Evolutionary conservation across 2,113 vertebrate genomes (phyloP).

Genomic region (Heliornis fulica): DNA sequence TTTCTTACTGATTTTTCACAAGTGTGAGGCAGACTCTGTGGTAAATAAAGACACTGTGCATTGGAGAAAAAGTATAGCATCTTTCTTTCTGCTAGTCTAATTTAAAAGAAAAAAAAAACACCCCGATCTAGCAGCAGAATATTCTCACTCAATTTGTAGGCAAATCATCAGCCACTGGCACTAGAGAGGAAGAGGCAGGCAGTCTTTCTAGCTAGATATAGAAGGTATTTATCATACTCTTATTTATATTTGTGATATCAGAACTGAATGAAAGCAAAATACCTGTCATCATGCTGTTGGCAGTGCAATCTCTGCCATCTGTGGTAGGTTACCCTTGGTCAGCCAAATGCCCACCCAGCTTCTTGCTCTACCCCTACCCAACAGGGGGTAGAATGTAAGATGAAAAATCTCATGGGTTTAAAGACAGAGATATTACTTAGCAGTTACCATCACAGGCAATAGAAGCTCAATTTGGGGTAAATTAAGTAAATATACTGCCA

Average conservation of each 20-base stretch:
- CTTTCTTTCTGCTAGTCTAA: background rate
- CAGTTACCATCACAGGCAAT: background rate
- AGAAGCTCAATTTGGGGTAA: background rate
- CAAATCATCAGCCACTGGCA: background rate
- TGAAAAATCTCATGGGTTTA: background rate
- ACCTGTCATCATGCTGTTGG: background rate
- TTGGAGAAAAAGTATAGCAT: background rate
- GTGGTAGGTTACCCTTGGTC: background rate
- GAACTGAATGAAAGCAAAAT: background rate
- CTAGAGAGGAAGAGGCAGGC: background rate
- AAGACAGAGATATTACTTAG: background rate
- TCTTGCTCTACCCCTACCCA: background rate
- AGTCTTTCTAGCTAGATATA: background rate
- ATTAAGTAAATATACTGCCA: background rate
- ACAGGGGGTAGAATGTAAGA: background rate
- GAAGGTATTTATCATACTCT: background rate
- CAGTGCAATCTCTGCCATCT: background rate
- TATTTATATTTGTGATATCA: background rate
- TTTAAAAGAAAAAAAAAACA: background rate
- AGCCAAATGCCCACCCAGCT: background rate
- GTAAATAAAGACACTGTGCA: background rate
- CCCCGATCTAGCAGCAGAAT: background rate
- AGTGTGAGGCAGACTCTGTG: background rate
- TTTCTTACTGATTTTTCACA: background rate
- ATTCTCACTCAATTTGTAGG: background rate